A percentile compares a stretch with the other conserved stretches of the same genome.
These are phyloP conservation scores for Periophthalmus modestus DNA, from an alignment of 2,113 vertebrate genomes.

Conservation along the genomic window DNA sequence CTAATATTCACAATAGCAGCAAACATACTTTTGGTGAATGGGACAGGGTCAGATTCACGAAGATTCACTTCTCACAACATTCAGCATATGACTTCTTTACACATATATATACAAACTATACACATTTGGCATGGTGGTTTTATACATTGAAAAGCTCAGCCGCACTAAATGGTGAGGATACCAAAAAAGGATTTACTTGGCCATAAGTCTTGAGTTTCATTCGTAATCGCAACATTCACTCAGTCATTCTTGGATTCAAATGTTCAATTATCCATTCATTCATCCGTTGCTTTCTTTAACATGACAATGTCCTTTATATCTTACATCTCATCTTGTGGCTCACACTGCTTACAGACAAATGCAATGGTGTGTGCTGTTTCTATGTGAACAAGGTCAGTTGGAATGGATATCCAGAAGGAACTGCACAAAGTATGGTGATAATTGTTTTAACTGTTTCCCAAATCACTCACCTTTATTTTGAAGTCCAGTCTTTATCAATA, in stretches of 20 bases:
- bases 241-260: slow-evolving; percentile 14
- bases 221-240: slow-evolving; percentile 16
- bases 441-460: background rate
- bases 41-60: slow-evolving; percentile 67
- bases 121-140: slow-evolving; percentile 58
- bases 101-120: slow-evolving; percentile 72
- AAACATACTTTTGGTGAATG: slow-evolving; percentile 79
- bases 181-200: slow-evolving; percentile 37
- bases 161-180: background rate
- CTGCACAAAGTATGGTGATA: background rate
- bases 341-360: background rate
- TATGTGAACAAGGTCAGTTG: background rate
- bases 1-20: slow-evolving; percentile 80
- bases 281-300: slow-evolving; percentile 11
- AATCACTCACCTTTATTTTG: background rate
- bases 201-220: slow-evolving; percentile 11
- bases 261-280: background rate
- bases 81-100: slow-evolving; percentile 66
- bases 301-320: background rate
- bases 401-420: background rate
- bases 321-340: slow-evolving; percentile 7
- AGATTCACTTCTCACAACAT: slow-evolving; percentile 39
- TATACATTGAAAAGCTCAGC: slow-evolving; percentile 7
- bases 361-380: background rate
- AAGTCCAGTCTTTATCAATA: background rate